Evolutionary conservation across 2,113 vertebrate genomes (phyloP), one percentile per base, ranked within the genome.

Genomic region (Ceratotherium simum): DNA sequence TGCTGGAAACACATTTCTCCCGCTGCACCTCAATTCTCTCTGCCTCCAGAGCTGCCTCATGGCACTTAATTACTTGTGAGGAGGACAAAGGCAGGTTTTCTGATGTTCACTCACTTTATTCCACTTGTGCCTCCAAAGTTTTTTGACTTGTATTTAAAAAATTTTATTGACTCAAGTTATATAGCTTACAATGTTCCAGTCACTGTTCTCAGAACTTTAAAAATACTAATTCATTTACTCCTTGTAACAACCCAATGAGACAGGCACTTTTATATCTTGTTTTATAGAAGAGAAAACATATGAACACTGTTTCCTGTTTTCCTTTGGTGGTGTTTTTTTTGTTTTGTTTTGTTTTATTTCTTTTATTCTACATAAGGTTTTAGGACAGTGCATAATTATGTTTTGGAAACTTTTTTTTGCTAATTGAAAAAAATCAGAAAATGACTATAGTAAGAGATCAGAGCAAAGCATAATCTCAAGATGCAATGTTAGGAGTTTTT

Each of bases 1-100:
- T 80, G 80, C 67, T 85, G 73, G 75, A 93, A 97, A 92, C 81
- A 91, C 46, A 39, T 86, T 92, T 83, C 72, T 96, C 72, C 82
- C n/a, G 21, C 33, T 65, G 56, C 27, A 82, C 69, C 94, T 97
- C 72, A 51, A 51, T 85, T 89, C 56, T 60, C 23, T 88, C 72
- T 93, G 67, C 27, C 65, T 67, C 84, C 65, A 78, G 56, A 96
- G 70, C 31, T 36, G 48, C 87, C 56, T 80, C 18, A 0, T 13
- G 48, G 51, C 29, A 72, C 46, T 91, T 42, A 64, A 62, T 89
- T 78, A 81, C 83, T 64, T 39, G 23, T 13, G 25, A 36, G 25
- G 64, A 73, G 67, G 56, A 90, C 76, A 79, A 76, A 88, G 36
- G 51, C 39, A 56, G 48, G 10, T 78, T 91, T 92, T 73, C 83